phyloP scores from a whole-genome alignment of 1,140 invertebrate genomes.

The Hydropsyche tenuis region DNA sequence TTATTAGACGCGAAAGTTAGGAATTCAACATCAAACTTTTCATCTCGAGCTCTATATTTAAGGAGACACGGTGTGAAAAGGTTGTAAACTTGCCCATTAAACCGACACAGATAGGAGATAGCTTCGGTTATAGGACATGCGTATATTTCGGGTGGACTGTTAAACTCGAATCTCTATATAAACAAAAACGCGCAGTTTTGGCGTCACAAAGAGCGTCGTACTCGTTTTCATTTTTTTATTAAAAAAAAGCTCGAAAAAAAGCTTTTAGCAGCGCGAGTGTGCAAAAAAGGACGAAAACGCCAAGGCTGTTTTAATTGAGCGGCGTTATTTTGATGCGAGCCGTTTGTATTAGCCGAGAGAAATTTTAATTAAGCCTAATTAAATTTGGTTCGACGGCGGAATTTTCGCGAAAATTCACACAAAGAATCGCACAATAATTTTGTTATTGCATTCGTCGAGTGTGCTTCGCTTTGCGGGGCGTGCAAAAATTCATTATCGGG shows the following conservation, averaged over 20 bases:
- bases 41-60: too few relatives aligned
- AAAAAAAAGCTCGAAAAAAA: too few relatives aligned
- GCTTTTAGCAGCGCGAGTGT: background rate
- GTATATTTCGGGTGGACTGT: too few relatives aligned
- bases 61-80: too few relatives aligned
- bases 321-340: background rate
- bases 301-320: background rate
- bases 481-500: background rate
- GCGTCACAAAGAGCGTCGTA: background rate
- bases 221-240: background rate
- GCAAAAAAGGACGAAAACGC: background rate
- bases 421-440: background rate
- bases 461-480: background rate
- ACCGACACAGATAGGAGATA: too few relatives aligned
- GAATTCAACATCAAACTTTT: too few relatives aligned
- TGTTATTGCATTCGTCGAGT: slow-evolving; percentile 8
- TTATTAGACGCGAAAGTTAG: too few relatives aligned
- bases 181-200: too few relatives aligned
- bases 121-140: too few relatives aligned
- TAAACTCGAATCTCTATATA: too few relatives aligned
- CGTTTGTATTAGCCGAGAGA: background rate
- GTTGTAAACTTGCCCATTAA: too few relatives aligned
- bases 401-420: background rate
- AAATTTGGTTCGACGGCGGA: background rate
- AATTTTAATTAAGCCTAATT: slow-evolving; percentile 17